Percentiles rank a stretch among this genome's conserved stretches.
These are phyloP conservation scores for Aphyosemion australe DNA, from an alignment of 2,113 vertebrate genomes.

Conservation along the genomic window DNA sequence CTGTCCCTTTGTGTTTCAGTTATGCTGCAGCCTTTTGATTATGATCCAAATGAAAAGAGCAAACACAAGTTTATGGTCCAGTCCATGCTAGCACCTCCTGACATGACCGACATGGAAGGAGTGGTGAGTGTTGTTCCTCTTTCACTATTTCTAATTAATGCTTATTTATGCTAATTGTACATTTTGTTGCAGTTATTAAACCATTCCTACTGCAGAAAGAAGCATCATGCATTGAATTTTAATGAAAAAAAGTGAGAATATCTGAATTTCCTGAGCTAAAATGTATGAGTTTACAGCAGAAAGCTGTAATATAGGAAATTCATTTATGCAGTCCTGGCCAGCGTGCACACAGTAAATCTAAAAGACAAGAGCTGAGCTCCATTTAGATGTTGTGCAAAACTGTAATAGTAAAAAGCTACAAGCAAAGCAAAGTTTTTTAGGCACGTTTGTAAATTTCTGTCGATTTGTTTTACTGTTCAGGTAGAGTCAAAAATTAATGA, in stretches of 20 bases:
- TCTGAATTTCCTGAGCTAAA: not conserved
- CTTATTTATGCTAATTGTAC: not conserved
- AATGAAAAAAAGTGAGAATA: conserved; percentile 1
- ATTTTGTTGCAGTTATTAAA: not conserved
- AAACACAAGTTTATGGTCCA: conserved; percentile 99
- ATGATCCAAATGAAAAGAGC: conserved; percentile 99
- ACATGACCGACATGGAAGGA: conserved; percentile 98
- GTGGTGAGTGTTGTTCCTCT: conserved; percentile 86
- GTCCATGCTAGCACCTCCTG: conserved; percentile 92
- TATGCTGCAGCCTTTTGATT: conserved; percentile 99
- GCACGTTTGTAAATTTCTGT: not conserved
- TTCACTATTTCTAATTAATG: not conserved
- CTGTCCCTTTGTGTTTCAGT: conserved; percentile 82
- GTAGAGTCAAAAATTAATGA: conserved; percentile 3
- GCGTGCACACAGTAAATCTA: not conserved
- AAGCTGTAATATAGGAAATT: not conserved
- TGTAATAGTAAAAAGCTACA: conserved; percentile 19
- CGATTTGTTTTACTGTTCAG: conserved; percentile 5
- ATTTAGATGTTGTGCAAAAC: conserved; percentile 1
- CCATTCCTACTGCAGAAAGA: not conserved
- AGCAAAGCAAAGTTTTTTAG: conserved; percentile 10
- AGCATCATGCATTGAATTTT: not conserved
- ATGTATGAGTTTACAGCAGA: not conserved
- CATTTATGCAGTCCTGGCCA: conserved; percentile 5
- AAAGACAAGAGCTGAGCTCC: conserved; percentile 7